phyloP scores from a whole-genome alignment of 2,797 vertebrate genomes.

The Lophura swinhoii region DNA sequence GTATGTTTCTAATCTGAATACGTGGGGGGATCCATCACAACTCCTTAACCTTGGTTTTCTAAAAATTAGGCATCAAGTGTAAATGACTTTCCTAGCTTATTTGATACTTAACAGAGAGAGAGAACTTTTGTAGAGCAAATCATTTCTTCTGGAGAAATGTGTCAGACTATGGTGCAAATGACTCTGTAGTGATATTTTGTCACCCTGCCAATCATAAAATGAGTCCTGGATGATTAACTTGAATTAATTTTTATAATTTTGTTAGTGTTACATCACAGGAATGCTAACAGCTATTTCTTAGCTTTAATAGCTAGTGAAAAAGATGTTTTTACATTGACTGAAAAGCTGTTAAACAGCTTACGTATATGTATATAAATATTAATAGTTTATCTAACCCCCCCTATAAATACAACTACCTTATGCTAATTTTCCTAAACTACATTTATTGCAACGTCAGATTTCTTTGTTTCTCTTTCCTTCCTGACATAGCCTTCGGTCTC shows the following conservation, averaged over 20 bases:
- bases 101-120: background rate
- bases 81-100: background rate
- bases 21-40: fast-evolving
- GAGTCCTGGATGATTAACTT: background rate
- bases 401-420: background rate
- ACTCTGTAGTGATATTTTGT: background rate
- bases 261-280: background rate
- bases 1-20: background rate
- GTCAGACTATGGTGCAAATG: background rate
- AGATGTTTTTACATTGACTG: background rate
- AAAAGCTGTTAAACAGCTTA: background rate
- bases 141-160: background rate
- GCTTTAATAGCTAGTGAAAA: background rate
- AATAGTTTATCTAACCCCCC: background rate
- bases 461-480: background rate
- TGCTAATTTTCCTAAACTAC: background rate
- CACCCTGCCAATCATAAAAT: background rate
- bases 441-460: background rate
- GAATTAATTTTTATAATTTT: background rate
- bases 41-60: background rate
- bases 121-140: background rate
- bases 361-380: background rate
- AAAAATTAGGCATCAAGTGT: background rate
- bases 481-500: background rate
- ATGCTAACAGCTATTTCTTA: background rate